Base-by-base conservation (phyloP, 2,888 invertebrate species). In the Dioctria rufipes region DNA sequence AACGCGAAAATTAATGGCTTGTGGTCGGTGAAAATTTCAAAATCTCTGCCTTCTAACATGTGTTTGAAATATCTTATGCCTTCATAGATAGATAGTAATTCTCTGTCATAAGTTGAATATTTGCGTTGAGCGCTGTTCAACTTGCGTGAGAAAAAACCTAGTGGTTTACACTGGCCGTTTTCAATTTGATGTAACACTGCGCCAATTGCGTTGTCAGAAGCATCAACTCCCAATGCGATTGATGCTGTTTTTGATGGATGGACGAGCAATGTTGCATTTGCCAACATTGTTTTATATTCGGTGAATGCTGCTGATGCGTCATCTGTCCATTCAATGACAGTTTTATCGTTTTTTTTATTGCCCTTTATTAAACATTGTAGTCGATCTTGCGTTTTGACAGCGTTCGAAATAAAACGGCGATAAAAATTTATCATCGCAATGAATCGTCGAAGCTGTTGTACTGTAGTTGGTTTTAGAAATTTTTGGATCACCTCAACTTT, bases 101-200 rank as follows among this genome's bases (percentile, higher is more conserved):
- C 87, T 4, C 87, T 60, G 78, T 90, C 88, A 81, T 88, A 89
- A 39, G 85, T 86, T n/a, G 87, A 86, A 66, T 88, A 89, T 5
- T 87, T 87, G 11, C 49, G 66, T 81, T 89, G 86, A 0, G 87
- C 80, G 3, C 84, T 80, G 39, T 80, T 85, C 0, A 89, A 82
- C 54, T 87, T 87, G 63, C 83, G 84, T 2, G 87, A 88, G 80
- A 86, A 88, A 78, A 88, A 89, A 0, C 86, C 86, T 3, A 88
- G 79, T 0, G 88, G 88, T 82, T 87, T 83, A 86, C 86, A 87
- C 1, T 80, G 42, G n/a, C 81, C 71, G 5, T 83, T 71, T 4
- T 78, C 73, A 0, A 46, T 43, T 80, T 89, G 88, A 73, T 89
- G 87, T 9, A 89, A 80, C 0, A 85, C 86, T 1, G 87, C 88